These are phyloP conservation scores for Mionectes olivaceus DNA, from an alignment of 2,797 vertebrate genomes.

Conservation along the genomic window DNA sequence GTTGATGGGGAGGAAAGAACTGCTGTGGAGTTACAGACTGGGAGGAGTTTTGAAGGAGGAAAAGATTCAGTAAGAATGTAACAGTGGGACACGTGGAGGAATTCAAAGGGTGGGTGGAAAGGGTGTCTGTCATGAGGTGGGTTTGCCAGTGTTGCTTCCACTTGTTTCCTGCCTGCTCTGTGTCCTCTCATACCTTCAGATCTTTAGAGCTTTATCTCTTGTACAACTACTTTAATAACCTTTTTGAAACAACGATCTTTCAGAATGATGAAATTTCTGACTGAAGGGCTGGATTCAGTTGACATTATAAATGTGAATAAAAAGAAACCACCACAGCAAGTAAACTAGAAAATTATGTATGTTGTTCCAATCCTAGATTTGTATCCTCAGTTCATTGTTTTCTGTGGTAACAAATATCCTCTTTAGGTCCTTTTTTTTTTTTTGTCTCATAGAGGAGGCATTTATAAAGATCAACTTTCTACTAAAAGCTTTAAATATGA, in stretches of 20 bases:
- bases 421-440: neutral
- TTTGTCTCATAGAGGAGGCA: neutral
- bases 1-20: neutral
- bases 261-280: neutral
- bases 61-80: neutral
- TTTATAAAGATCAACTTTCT: neutral
- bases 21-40: neutral
- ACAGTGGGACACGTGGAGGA: neutral
- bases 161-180: neutral
- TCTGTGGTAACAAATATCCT: neutral
- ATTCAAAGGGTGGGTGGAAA: neutral
- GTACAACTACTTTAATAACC: neutral
- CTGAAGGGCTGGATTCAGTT: neutral
- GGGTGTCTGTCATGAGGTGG: fast-evolving
- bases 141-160: neutral
- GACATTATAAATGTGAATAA: neutral
- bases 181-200: neutral
- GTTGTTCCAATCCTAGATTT: neutral
- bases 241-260: neutral
- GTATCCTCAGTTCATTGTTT: neutral
- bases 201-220: neutral
- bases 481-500: neutral
- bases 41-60: neutral
- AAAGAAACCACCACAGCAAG: neutral
- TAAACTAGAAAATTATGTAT: neutral